phyloP scores from a whole-genome alignment of 2,113 vertebrate genomes.

The Neomonachus schauinslandi region DNA sequence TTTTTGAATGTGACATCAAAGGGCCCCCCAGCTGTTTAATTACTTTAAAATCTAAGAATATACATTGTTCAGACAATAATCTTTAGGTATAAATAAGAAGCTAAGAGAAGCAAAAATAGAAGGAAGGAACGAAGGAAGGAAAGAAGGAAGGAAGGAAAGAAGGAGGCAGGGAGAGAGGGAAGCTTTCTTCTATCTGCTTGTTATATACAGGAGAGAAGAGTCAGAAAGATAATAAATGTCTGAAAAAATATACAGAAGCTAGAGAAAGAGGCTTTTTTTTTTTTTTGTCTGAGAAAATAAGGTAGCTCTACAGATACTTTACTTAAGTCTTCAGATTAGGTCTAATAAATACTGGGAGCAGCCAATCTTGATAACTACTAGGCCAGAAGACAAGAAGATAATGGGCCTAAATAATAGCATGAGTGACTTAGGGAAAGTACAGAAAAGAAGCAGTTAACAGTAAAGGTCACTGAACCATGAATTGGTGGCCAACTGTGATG shows the following conservation, averaged over 20 bases:
- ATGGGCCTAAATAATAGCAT: not conserved
- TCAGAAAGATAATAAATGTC: not conserved
- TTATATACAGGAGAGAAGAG: not conserved
- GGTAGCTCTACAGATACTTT: not conserved
- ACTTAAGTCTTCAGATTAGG: not conserved
- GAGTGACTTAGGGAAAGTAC: not conserved
- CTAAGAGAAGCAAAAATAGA: not conserved
- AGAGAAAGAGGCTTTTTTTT: not conserved
- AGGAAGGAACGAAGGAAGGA: not conserved
- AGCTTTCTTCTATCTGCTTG: not conserved
- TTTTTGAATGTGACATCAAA: not conserved
- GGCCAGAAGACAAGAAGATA: conserved; percentile 16
- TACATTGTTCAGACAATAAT: not conserved
- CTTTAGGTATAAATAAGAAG: not conserved
- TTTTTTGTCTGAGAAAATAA: not conserved
- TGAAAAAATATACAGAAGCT: not conserved
- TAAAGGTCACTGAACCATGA: conserved; percentile 59
- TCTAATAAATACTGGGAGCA: not conserved
- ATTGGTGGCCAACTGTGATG: conserved; percentile 59
- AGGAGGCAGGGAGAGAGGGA: not conserved
- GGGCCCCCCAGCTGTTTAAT: not conserved
- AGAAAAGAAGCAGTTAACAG: conserved; percentile 62
- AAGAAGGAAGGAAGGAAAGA: not conserved
- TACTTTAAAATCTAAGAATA: not conserved
- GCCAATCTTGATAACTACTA: conserved; percentile 23